Percentiles rank a stretch among this genome's conserved stretches.
These are phyloP conservation scores for Catocala nupta DNA, from an alignment of 2,888 invertebrate species.

Conservation along the genomic window DNA sequence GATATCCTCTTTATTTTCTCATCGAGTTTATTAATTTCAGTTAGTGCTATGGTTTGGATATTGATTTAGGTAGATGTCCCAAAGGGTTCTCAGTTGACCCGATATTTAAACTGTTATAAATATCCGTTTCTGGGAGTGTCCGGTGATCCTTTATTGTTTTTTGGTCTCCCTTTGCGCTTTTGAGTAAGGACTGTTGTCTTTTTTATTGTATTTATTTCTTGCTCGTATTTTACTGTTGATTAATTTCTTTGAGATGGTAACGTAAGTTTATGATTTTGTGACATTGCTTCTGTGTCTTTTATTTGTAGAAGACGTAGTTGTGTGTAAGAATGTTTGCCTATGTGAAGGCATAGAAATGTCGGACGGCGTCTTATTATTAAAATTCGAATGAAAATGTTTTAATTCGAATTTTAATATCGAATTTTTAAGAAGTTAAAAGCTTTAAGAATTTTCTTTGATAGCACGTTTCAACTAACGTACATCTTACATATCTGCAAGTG, in stretches of 20 bases:
- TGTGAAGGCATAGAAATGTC: too few relatives aligned
- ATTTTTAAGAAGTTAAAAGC: too few relatives aligned
- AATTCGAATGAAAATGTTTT: too few relatives aligned
- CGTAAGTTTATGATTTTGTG: too few relatives aligned
- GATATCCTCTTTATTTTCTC: not conserved
- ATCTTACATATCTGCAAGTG: too few relatives aligned
- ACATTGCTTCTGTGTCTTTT: too few relatives aligned
- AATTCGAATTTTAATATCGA: too few relatives aligned
- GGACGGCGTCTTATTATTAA: too few relatives aligned
- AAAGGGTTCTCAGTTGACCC: conserved; percentile 1
- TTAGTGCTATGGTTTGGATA: not conserved
- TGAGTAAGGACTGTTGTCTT: conserved; percentile 13
- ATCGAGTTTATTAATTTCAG: conserved; percentile 5
- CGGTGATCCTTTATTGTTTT: conserved; percentile 7
- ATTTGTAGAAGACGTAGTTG: too few relatives aligned
- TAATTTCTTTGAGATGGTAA: conserved; percentile 18
- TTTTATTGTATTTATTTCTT: conserved; percentile 15
- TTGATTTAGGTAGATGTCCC: conserved; percentile 3
- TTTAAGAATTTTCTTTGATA: too few relatives aligned
- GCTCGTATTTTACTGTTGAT: conserved; percentile 14
- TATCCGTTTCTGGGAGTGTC: conserved; percentile 7
- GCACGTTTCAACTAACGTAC: too few relatives aligned
- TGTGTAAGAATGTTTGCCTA: too few relatives aligned
- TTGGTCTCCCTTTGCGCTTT: conserved; percentile 14
- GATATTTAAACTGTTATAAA: conserved; percentile 7